phyloP scores from a whole-genome alignment of 2,888 invertebrate genomes.

The Oscheius sp. region DNA sequence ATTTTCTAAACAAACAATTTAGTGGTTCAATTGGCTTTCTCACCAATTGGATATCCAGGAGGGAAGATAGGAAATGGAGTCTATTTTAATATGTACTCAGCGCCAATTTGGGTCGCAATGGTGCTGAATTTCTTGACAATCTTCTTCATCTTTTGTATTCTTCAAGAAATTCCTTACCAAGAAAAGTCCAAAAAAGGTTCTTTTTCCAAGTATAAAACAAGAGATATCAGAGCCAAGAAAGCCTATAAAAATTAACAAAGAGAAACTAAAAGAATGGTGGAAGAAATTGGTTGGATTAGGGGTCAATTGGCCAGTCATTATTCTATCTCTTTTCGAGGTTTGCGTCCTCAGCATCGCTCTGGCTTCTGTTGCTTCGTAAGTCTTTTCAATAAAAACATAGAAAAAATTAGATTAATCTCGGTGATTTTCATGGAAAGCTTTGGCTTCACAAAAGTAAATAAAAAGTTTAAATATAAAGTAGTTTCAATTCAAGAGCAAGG shows the following conservation, averaged over 20 bases:
- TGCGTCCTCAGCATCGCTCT: not conserved
- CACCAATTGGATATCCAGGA: constrained; percentile 5
- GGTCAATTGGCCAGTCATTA: no score
- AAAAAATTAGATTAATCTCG: not conserved
- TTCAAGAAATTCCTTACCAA: not conserved
- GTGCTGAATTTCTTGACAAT: not conserved
- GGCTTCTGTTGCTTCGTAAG: not conserved
- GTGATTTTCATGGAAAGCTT: not conserved
- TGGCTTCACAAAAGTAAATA: not conserved
- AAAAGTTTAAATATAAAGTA: no score
- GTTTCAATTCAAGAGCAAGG: no score
- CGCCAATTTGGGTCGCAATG: constrained; percentile 1
- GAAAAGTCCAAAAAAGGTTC: not conserved
- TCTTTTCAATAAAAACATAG: not conserved
- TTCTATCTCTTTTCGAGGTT: not conserved
- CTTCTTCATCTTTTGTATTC: not conserved
- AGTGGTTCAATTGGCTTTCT: constrained; percentile 3
- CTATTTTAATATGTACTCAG: constrained; percentile 7
- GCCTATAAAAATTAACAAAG: no score
- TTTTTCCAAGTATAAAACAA: not conserved
- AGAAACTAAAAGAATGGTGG: no score
- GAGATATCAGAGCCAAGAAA: no score
- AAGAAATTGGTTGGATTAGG: no score
- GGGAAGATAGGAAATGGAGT: not conserved
- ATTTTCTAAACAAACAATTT: no score